phyloP scores from a whole-genome alignment of 2,888 invertebrate genomes.

The Melinopterus prodromus region DNA sequence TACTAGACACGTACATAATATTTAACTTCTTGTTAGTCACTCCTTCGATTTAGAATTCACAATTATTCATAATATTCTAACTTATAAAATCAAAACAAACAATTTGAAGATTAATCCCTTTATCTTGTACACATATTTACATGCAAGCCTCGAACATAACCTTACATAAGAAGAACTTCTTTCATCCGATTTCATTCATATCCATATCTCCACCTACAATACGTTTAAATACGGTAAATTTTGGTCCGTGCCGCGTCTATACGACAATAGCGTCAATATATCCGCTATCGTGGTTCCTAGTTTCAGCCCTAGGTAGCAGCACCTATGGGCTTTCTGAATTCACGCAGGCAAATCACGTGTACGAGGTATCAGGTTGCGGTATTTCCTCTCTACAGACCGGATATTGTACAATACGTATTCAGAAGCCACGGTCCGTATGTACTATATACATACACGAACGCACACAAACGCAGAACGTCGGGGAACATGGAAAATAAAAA shows the following conservation, averaged over 20 bases:
- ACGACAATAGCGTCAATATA: background rate
- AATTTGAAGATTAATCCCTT: background rate
- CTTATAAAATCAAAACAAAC: background rate
- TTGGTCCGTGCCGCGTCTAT: background rate
- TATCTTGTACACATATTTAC: background rate
- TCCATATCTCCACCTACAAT: background rate
- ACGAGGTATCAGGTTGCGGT: constrained; percentile 46
- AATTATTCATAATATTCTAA: background rate
- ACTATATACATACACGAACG: background rate
- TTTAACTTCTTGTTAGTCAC: background rate
- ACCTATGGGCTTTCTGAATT: constrained; percentile 18
- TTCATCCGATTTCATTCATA: background rate
- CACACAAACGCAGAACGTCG: background rate
- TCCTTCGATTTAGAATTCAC: background rate
- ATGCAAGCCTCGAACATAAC: background rate
- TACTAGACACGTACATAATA: background rate
- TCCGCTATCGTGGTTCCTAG: background rate
- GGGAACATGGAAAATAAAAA: background rate
- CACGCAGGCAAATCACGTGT: constrained; percentile 47
- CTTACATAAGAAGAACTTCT: background rate
- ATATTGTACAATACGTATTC: constrained; percentile 48
- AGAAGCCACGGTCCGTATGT: background rate
- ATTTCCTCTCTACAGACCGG: constrained; percentile 48
- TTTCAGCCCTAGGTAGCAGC: background rate
- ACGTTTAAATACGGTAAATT: background rate